phyloP scores from a whole-genome alignment of 2,113 vertebrate species.

The Nymphicus hollandicus region DNA sequence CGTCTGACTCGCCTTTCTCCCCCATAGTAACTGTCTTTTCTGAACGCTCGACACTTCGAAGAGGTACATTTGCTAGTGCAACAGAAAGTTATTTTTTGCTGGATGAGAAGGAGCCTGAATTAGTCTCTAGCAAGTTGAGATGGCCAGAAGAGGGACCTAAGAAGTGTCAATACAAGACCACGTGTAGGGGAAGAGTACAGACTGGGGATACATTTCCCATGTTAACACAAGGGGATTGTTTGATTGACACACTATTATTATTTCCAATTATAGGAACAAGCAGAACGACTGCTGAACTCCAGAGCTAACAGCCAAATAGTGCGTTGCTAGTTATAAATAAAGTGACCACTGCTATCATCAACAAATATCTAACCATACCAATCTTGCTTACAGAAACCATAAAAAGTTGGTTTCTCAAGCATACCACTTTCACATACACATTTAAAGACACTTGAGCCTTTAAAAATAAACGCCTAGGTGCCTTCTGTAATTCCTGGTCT shows the following conservation, averaged over 20 bases:
- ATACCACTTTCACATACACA: background rate
- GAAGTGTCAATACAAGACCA: background rate
- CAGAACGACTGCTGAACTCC: background rate
- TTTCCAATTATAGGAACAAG: background rate
- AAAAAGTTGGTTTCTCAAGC: background rate
- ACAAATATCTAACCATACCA: background rate
- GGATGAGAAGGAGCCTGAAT: background rate
- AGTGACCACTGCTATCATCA: background rate
- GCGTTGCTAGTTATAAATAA: background rate
- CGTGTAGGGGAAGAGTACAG: accelerated
- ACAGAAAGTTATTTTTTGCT: background rate
- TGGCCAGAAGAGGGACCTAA: background rate
- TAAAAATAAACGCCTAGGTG: background rate
- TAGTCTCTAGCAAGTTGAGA: background rate
- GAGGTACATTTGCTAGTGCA: background rate
- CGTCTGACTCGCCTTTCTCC: background rate
- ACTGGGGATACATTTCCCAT: background rate
- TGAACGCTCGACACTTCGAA: background rate
- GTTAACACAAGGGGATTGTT: background rate
- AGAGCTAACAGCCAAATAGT: background rate
- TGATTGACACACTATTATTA: background rate
- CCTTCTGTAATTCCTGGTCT: background rate
- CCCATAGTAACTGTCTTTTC: background rate
- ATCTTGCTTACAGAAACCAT: background rate
- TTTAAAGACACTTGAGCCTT: background rate